Percentiles rank a stretch among this genome's conserved stretches.
These are phyloP conservation scores for Gastrophryne carolinensis DNA, from an alignment of 2,797 vertebrate species.

Conservation along the genomic window DNA sequence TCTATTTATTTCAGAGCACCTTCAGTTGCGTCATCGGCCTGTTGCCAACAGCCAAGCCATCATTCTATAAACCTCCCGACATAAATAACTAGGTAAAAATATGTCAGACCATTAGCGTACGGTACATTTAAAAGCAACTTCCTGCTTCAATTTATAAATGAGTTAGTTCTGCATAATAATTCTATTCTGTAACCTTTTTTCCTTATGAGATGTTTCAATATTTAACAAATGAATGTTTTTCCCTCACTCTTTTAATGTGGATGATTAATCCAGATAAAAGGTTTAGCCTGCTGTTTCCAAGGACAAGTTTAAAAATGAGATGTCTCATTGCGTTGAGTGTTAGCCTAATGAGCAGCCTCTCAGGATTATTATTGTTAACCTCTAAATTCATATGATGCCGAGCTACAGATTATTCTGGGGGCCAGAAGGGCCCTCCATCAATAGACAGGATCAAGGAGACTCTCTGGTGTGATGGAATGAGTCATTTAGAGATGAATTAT, in stretches of 20 bases:
- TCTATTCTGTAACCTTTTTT: conserved; percentile 53
- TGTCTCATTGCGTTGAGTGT: conserved; percentile 57
- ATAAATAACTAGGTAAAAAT: conserved; percentile 15
- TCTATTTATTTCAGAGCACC: background rate
- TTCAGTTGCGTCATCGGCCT: background rate
- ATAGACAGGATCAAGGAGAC: background rate
- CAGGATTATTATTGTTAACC: conserved; percentile 48
- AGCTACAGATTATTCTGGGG: background rate
- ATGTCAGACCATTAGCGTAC: conserved; percentile 28
- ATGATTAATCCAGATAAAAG: conserved; percentile 56
- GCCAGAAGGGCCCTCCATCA: background rate
- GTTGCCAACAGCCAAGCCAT: background rate
- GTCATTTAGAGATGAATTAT: background rate
- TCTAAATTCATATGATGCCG: background rate
- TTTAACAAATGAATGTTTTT: conserved; percentile 57
- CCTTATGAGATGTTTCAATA: conserved; percentile 51
- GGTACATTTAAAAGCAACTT: conserved; percentile 33
- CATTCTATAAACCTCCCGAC: background rate
- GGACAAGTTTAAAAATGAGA: conserved; percentile 60
- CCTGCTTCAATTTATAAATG: conserved; percentile 53
- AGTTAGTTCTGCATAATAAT: conserved; percentile 54
- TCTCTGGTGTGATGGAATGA: conserved; percentile 14
- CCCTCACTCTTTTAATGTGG: conserved; percentile 52
- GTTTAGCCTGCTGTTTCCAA: conserved; percentile 56
- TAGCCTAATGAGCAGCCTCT: conserved; percentile 56